These are phyloP conservation scores for Nasua narica DNA, from an alignment of 2,797 vertebrate species.

Conservation along the genomic window DNA sequence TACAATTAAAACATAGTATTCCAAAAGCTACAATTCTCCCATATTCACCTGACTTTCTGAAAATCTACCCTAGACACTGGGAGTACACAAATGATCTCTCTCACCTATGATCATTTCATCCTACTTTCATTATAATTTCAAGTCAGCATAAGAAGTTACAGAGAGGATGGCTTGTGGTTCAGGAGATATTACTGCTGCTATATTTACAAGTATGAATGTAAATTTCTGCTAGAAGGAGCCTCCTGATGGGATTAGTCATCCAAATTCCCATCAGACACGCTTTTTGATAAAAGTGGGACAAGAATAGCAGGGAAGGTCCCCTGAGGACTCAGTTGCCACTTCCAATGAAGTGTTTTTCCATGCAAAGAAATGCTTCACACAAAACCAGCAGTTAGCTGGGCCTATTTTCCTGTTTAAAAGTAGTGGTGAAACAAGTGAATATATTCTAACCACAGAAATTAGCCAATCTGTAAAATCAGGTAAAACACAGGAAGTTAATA, in stretches of 20 bases:
- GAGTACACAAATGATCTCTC: neutral
- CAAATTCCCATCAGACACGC: conserved; percentile 7
- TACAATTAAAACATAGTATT: neutral
- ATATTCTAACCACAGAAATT: fast-evolving
- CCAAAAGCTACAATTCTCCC: neutral
- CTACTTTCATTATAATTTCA: neutral
- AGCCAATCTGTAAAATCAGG: neutral
- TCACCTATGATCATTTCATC: neutral
- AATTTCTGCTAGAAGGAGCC: conserved; percentile 1
- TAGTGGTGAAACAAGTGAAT: fast-evolving
- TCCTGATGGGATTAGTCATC: conserved; percentile 29
- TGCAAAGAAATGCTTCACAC: neutral
- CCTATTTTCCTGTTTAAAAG: neutral
- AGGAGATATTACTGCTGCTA: neutral
- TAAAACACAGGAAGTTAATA: neutral
- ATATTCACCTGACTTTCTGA: neutral
- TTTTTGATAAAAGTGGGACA: neutral
- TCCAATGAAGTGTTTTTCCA: neutral
- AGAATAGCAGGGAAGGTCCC: neutral
- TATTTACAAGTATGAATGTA: conserved; percentile 20
- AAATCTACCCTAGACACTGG: neutral
- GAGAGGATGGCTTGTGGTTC: neutral
- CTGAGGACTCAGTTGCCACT: neutral
- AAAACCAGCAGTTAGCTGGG: neutral
- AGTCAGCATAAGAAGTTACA: neutral